Evolutionary conservation across 2,888 invertebrate species (phyloP), one percentile per base, ranked within the genome.

Genomic region (Idaea straminata): DNA sequence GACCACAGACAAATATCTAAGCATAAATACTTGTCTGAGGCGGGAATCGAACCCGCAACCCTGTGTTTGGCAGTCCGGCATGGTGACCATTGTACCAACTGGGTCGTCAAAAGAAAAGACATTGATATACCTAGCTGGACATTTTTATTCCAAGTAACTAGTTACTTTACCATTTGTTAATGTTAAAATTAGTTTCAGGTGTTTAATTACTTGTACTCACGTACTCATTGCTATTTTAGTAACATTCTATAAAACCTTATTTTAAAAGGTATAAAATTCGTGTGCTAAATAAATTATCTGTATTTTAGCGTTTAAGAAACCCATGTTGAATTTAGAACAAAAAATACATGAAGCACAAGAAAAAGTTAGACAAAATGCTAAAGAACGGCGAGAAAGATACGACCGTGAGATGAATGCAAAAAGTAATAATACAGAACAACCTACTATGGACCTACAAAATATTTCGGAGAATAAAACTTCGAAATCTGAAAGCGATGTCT

Each of bases 331-430:
- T 1, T 73, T 91, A 66, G 82, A 88, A 66, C 74, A 88, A 74
- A 92, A 87, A 80, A 85, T 92, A 60, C 68, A 72, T n/a, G 80
- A 64, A 61, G 89, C 85, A 10, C 89, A 86, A 80, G 77, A 83
- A 69, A 88, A 81, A 71, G 74, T 90, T 35, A 78, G 77, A 64
- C 76, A 84, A 74, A 81, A 83, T 74, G 85, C 87, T 59, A 78
- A 81, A 72, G 74, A 80, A 64, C 77, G 81, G 15, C 75, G 74
- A 62, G 69, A 74, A 67, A 76, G 71, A 59, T 80, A 73, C 69
- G 74, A 83, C 64, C 71, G 70, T 57, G 71, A 77, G 25, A 58
- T 73, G 35, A 35, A 34, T 15, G 58, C 15, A 58, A 58, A 1
- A 58, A 58, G 5, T 58, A 5, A 7, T 16, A 58, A 58, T 16